A percentile compares a stretch with the other conserved stretches of the same genome.
Evolutionary conservation across 2,888 invertebrate genomes (phyloP).

Genomic region (Entomobrya proxima): DNA sequence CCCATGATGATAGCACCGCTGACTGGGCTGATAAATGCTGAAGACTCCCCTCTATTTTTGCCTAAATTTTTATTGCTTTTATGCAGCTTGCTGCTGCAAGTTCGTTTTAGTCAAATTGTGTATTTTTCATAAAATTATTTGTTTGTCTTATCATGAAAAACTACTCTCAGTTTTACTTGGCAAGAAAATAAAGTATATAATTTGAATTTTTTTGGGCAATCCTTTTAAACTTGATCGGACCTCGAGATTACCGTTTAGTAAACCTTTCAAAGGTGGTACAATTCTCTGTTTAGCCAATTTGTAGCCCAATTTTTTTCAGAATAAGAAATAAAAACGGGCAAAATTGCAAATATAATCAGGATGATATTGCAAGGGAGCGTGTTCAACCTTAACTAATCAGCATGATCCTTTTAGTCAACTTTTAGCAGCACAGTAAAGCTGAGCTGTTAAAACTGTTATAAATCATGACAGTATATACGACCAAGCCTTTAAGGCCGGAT

Average conservation of each 20-base stretch:
- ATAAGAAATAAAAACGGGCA: background rate
- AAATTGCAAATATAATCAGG: background rate
- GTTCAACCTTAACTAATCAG: slow-evolving; percentile 41
- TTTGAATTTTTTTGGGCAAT: slow-evolving; percentile 31
- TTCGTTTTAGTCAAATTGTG: background rate
- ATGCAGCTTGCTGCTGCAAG: background rate
- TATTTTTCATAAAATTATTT: background rate
- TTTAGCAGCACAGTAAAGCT: background rate
- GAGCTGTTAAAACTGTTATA: too few species aligned
- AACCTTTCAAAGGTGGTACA: too few species aligned
- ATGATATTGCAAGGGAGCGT: slow-evolving; percentile 38
- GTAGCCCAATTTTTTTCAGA: background rate
- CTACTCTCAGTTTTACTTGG: slow-evolving; percentile 50
- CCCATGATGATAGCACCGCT: too few species aligned
- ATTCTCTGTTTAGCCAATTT: background rate
- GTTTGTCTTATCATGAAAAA: slow-evolving; percentile 19
- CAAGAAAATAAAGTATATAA: background rate
- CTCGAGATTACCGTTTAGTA: too few species aligned
- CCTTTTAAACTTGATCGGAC: background rate
- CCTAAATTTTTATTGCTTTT: background rate
- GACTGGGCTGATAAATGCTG: too few species aligned
- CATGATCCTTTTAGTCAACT: background rate
- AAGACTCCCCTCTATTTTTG: slow-evolving; percentile 29
- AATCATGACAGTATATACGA: background rate
- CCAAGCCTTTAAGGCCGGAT: slow-evolving; percentile 15